phyloP scores from a whole-genome alignment of 2,888 invertebrate genomes.

The Eubasilissa splendida region DNA sequence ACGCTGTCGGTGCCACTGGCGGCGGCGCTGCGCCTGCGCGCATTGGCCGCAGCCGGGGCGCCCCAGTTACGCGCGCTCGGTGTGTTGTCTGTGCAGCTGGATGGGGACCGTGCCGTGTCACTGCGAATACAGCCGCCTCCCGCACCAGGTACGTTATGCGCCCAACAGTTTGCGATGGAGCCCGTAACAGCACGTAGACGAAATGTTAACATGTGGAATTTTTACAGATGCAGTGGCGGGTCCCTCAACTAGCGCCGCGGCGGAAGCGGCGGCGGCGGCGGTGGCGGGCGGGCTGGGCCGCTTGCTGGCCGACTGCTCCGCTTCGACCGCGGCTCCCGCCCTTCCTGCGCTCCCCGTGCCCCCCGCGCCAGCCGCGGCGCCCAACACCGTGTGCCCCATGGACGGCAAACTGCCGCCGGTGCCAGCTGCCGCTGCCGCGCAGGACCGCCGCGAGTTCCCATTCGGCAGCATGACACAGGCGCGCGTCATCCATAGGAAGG shows the following conservation, averaged over 20 bases:
- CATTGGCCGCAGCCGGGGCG: slow-evolving; percentile 93
- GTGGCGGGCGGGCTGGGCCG: slow-evolving; percentile 61
- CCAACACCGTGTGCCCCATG: slow-evolving; percentile 91
- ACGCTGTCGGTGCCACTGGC: slow-evolving; percentile 97
- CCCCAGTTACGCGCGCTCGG: slow-evolving; percentile 91
- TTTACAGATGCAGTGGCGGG: slow-evolving; percentile 46
- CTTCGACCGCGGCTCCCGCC: slow-evolving; percentile 59
- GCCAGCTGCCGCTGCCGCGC: slow-evolving; percentile 72
- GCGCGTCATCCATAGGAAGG: slow-evolving; percentile 86
- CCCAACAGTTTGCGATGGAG: not conserved
- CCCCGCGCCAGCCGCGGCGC: slow-evolving; percentile 79
- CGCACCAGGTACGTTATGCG: slow-evolving; percentile 1
- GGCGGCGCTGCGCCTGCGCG: slow-evolving; percentile 92
- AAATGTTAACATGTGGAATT: not conserved
- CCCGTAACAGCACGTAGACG: not conserved
- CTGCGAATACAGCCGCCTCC: slow-evolving; percentile 37
- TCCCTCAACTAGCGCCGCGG: slow-evolving; percentile 58
- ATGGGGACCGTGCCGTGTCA: slow-evolving; percentile 86
- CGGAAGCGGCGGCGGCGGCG: slow-evolving; percentile 65
- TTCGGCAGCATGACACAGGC: slow-evolving; percentile 95
- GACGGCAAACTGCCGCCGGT: slow-evolving; percentile 78
- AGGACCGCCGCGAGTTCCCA: slow-evolving; percentile 81
- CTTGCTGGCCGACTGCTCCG: slow-evolving; percentile 78
- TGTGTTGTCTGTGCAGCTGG: slow-evolving; percentile 95
- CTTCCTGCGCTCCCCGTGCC: slow-evolving; percentile 71